Evolutionary conservation across 2,113 vertebrate species (phyloP).

Genomic region (Pseudorhombus dupliciocellatus): DNA sequence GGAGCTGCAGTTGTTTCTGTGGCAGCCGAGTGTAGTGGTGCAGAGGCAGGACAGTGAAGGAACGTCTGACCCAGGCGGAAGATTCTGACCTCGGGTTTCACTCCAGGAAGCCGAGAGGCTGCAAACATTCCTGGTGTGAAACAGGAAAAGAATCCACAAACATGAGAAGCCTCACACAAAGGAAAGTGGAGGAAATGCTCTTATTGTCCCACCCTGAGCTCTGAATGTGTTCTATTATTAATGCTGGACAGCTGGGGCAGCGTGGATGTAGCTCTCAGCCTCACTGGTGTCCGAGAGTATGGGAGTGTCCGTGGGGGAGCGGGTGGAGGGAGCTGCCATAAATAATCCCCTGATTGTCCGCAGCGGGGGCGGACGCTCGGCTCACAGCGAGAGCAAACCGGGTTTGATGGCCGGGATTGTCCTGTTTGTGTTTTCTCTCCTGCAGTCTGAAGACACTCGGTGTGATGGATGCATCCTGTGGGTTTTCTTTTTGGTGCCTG

Average conservation of each 20-base stretch:
- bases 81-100: constrained; percentile 14
- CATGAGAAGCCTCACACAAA: constrained; percentile 26
- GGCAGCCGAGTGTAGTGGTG: constrained; percentile 17
- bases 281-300: constrained; percentile 17
- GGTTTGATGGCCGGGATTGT: neutral
- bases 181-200: constrained; percentile 40
- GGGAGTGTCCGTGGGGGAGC: constrained; percentile 1
- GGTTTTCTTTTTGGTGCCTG: no score
- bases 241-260: constrained; percentile 57
- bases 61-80: neutral
- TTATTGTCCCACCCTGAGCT: constrained; percentile 37
- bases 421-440: neutral
- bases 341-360: constrained; percentile 34
- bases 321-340: neutral
- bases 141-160: constrained; percentile 15
- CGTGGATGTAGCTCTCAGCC: constrained; percentile 36
- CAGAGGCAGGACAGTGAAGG: constrained; percentile 9
- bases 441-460: no score
- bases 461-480: no score
- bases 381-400: neutral
- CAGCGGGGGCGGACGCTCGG: neutral
- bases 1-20: neutral
- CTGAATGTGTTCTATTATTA: constrained; percentile 67
- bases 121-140: neutral
- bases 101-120: neutral